phyloP scores from a whole-genome alignment of 2,113 vertebrate species.

The Himantopus leucocephalus region DNA sequence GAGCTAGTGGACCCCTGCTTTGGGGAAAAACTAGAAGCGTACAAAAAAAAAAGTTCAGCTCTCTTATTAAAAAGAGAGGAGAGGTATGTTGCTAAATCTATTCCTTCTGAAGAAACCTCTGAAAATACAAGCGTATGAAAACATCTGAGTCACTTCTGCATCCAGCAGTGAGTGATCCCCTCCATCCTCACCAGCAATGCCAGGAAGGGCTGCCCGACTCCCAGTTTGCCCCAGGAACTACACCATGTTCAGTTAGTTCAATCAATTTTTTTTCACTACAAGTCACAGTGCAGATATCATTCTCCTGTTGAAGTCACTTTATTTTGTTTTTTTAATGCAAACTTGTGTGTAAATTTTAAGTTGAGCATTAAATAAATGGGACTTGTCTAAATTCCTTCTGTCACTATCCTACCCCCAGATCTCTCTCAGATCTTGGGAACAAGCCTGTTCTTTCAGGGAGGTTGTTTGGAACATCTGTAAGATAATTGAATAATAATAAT shows the following conservation, averaged over 20 bases:
- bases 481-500: background rate
- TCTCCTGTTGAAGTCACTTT: background rate
- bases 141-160: background rate
- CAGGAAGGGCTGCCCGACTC: background rate
- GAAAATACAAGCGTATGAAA: constrained; percentile 25
- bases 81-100: constrained; percentile 5
- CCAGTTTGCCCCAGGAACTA: background rate
- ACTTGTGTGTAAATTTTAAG: background rate
- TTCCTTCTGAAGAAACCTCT: constrained; percentile 38
- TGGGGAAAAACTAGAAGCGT: constrained; percentile 29
- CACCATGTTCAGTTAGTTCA: background rate
- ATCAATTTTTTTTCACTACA: background rate
- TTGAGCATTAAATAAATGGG: background rate
- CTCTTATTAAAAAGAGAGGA: constrained; percentile 19
- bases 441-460: background rate
- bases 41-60: background rate
- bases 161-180: background rate
- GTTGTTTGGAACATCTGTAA: background rate
- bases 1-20: constrained; percentile 45
- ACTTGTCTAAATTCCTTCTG: background rate
- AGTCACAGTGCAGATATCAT: background rate
- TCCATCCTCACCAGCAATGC: background rate
- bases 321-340: background rate
- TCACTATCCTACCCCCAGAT: background rate
- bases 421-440: background rate